Conservation (phyloP, 2,113 vertebrate species). For the Toxotes chatareus region DNA sequence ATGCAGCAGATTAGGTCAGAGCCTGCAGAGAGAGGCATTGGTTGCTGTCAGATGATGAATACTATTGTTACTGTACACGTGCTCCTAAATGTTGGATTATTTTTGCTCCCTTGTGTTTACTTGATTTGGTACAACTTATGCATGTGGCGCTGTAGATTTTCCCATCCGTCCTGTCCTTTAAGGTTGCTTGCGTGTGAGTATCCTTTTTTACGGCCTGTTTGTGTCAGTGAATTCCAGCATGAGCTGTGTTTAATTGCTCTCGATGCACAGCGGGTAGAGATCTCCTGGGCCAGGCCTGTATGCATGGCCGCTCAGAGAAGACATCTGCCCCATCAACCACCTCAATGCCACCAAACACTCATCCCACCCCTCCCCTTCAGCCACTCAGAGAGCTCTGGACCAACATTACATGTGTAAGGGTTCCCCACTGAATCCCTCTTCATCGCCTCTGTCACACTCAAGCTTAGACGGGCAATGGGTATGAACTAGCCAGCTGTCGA, state of each 20-base stretch:
- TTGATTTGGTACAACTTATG: conserved; percentile 34
- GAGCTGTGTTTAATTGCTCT: conserved; percentile 72
- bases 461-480: conserved; percentile 11
- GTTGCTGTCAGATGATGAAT: conserved; percentile 17
- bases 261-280: conserved; percentile 65
- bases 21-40: conserved; percentile 19
- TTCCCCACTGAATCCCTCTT: conserved; percentile 50
- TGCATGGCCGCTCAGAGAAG: conserved; percentile 63
- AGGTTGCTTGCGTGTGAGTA: conserved; percentile 54
- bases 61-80: conserved; percentile 21
- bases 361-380: background rate
- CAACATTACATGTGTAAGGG: conserved; percentile 52
- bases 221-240: conserved; percentile 56
- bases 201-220: conserved; percentile 61
- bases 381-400: conserved; percentile 39
- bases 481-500: too few relatives aligned
- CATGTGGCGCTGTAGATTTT: conserved; percentile 1
- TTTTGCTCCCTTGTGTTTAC: conserved; percentile 23
- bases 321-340: conserved; percentile 69
- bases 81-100: conserved; percentile 38
- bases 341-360: conserved; percentile 60
- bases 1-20: conserved; percentile 27
- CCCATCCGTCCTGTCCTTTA: conserved; percentile 48
- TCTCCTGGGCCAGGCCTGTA: conserved; percentile 61
- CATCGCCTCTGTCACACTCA: conserved; percentile 40